Conservation (phyloP, 2,888 invertebrate genomes). For the Hylaea fasciaria region DNA sequence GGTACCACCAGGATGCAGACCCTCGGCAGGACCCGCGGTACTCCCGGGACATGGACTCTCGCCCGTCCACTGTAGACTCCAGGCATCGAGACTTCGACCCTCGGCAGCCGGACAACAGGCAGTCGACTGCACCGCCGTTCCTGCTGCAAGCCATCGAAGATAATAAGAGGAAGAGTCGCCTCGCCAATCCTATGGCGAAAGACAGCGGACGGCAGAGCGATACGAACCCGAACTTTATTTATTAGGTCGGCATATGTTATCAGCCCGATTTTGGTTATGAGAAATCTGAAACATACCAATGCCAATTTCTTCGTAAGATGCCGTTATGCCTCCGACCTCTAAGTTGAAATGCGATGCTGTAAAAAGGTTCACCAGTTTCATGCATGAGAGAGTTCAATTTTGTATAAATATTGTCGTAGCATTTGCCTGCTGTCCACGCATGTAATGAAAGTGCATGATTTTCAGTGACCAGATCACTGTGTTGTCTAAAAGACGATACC, state of each 20-base stretch:
- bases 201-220: slow-evolving; percentile 67
- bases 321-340: not conserved
- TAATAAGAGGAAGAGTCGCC: slow-evolving; percentile 65
- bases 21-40: slow-evolving; percentile 8
- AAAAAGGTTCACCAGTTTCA: slow-evolving; percentile 10
- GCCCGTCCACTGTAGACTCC: not conserved
- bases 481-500: not conserved
- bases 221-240: slow-evolving; percentile 78
- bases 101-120: slow-evolving; percentile 20
- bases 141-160: slow-evolving; percentile 76
- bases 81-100: slow-evolving; percentile 18
- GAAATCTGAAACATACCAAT: not conserved
- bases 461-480: not conserved
- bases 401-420: not conserved
- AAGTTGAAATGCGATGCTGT: not conserved
- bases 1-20: slow-evolving; percentile 4
- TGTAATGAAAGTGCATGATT: not conserved
- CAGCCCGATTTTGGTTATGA: not conserved
- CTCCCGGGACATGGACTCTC: not conserved
- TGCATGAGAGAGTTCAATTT: not conserved
- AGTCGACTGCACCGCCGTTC: slow-evolving; percentile 66
- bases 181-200: slow-evolving; percentile 59
- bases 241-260: slow-evolving; percentile 46
- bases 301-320: not conserved
- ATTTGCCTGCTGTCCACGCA: not conserved